Evolutionary conservation across 2,888 invertebrate genomes (phyloP).

Genomic region (Sturmia bella): DNA sequence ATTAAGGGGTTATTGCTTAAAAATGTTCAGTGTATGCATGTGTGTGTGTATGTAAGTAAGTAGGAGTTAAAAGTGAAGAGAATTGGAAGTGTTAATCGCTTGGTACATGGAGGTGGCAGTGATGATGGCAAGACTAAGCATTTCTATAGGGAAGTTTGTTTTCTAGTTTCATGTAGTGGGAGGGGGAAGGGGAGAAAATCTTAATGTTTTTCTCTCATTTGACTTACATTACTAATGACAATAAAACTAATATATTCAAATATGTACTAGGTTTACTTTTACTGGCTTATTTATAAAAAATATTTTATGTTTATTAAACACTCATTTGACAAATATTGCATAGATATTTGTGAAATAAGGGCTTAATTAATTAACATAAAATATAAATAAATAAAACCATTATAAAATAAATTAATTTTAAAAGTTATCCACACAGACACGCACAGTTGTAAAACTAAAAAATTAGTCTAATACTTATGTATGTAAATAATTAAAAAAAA

Average conservation of each 20-base stretch:
- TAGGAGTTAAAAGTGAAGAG: background rate
- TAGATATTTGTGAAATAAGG: too few relatives aligned
- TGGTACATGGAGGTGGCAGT: background rate
- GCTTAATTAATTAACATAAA: too few relatives aligned
- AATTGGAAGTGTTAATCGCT: background rate
- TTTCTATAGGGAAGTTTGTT: constrained; percentile 3
- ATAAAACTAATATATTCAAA: constrained; percentile 43
- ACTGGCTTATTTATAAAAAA: too few relatives aligned
- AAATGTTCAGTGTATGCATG: too few relatives aligned
- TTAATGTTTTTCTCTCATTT: constrained; percentile 62
- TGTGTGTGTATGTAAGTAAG: background rate
- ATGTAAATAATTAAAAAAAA: constrained; percentile 31
- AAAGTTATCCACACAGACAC: constrained; percentile 67
- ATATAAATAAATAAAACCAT: too few relatives aligned
- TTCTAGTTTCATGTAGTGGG: background rate
- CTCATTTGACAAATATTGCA: too few relatives aligned
- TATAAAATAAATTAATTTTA: constrained; percentile 49
- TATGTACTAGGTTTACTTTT: constrained; percentile 1
- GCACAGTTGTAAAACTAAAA: constrained; percentile 51
- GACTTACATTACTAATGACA: constrained; percentile 60
- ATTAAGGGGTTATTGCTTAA: too few relatives aligned
- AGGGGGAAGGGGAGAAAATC: constrained; percentile 46
- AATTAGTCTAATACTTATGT: constrained; percentile 53
- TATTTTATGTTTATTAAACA: too few relatives aligned
- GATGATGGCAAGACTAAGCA: constrained; percentile 38